Base-by-base conservation (phyloP, 2,888 invertebrate genomes). In the Thymelicus acteon region DNA sequence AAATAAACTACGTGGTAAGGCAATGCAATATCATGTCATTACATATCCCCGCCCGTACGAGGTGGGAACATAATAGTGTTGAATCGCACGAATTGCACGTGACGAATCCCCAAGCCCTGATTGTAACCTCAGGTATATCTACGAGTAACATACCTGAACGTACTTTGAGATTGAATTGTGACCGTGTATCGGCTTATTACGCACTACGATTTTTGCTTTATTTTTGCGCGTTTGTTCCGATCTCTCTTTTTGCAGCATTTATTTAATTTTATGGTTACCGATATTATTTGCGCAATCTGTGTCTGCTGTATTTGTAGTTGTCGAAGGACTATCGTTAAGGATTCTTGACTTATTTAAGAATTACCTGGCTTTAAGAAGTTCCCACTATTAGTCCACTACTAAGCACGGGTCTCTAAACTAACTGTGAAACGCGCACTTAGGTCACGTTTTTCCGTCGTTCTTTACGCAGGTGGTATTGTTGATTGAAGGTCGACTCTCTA, bases 201-300 rank as follows among this genome's bases (percentile, higher is more conserved):
- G 71, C 75, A 72, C 70, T 67, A 60, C 58, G 39, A 52, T 57
- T 57, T 37, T 71, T 69, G 71, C 73, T 77, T 75, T 77, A 76
- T 76, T 75, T 74, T 73, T 72, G 72, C 65, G 65, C 61, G 73
- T 75, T 75, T 74, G 74, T 74, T 71, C 71, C 74, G 7, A 74
- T 71, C 67, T 72, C 71, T 72, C 67, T 74, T 74, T 74, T 74
- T 75, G 57, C 70, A 52, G 72, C 60, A 67, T 75, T 73, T 73
- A 75, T 75, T 76, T 74, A 75, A 75, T 77, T 75, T 77, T 75
- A 76, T 76, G 74, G 72, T 76, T 60, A 65, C 54, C 64, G 71
- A 75, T 75, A 68, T 73, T 72, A 75, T 74, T 74, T 70, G 72
- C 52, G 63, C 72, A 71, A 76, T 75, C 69, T 74, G 69, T 72